These are phyloP conservation scores for Petrolisthes manimaculis DNA, from an alignment of 2,888 invertebrate species.

Conservation along the genomic window DNA sequence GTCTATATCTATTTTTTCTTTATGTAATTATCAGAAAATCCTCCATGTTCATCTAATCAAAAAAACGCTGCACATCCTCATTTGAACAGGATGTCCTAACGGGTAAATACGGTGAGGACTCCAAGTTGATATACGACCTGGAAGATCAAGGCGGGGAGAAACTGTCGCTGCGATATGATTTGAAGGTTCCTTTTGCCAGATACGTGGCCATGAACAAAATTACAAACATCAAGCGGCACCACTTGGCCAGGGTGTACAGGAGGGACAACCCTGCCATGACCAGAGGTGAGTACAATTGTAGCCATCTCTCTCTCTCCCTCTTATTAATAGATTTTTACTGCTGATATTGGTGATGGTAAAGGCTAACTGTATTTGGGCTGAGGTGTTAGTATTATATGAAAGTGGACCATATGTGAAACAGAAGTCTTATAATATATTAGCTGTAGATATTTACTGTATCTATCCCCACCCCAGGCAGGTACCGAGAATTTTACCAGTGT, in stretches of 20 bases:
- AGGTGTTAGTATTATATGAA: too few relatives aligned
- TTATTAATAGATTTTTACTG: too few relatives aligned
- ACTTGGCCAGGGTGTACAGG: slow-evolving; percentile 98
- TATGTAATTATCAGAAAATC: neutral
- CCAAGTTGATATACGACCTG: slow-evolving; percentile 97
- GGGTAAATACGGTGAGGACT: slow-evolving; percentile 99
- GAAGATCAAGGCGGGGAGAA: slow-evolving; percentile 99
- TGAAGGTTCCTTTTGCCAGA: slow-evolving; percentile 97
- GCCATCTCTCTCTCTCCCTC: too few relatives aligned
- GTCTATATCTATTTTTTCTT: neutral
- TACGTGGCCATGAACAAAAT: slow-evolving; percentile 99
- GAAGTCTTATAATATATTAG: too few relatives aligned
- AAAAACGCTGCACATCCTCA: neutral
- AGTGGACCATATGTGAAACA: too few relatives aligned
- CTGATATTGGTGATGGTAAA: too few relatives aligned
- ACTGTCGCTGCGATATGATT: slow-evolving; percentile 93
- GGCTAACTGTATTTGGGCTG: too few relatives aligned
- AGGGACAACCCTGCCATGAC: slow-evolving; percentile 98
- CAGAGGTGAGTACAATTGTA: slow-evolving; percentile 76
- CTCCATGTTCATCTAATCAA: neutral
- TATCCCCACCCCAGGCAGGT: slow-evolving; percentile 73
- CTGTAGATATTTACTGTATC: too few relatives aligned
- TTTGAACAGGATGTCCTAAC: slow-evolving; percentile 88
- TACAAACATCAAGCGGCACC: slow-evolving; percentile 92
- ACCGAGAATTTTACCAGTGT: slow-evolving; percentile 99